Base-by-base conservation (phyloP, 2,888 invertebrate genomes). In the Hipparchia semele region DNA sequence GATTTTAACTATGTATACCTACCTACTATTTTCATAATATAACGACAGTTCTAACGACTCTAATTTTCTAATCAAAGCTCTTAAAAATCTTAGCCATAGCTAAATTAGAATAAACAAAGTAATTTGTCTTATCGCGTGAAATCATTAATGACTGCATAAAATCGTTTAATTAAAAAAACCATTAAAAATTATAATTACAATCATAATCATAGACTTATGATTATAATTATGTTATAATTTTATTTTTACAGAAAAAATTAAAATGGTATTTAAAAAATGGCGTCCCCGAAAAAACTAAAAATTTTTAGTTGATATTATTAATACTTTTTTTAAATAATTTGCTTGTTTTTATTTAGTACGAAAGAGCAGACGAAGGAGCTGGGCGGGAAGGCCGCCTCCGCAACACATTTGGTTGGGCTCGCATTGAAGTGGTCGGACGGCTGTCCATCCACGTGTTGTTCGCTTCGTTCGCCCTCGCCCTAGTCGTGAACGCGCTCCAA, bases 391-490 rank as follows among this genome's bases (percentile, higher is more conserved):
- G 98, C 79, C 96, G 96, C 73, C 93, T 98, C 73, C 96, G 96
- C 75, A 98, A 98, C 87, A 98, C 98, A 0, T 98, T 98, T 82
- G 98, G 98, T 8, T 98, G 98, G 98, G 97, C 98, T 3, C 95
- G 98, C 77, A 97, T 98, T 69, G 98, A 98, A 82, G 96, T 98
- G n/a, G 94, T 98, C 7, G 96, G 97, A 60, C 96, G 97, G 92
- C 90, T 98, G 61, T 96, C 97, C 3, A 97, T 97, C 68, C 97
- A 97, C 86, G 96, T 97, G 59, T 96, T 98, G 79, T 94, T 98
- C 76, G 96, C 96, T 0, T 98, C 98, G 0, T 95, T 98, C 75
- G 96, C 97, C 62, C 97, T 98, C 84, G 97, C 98, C 0, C 90
- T 98, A 64, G 88, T 97, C 6, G 96, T 98, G 6, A 98, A 98